Base-by-base conservation (phyloP, 2,888 invertebrate species). In the Drosophila nigritarsus region DNA sequence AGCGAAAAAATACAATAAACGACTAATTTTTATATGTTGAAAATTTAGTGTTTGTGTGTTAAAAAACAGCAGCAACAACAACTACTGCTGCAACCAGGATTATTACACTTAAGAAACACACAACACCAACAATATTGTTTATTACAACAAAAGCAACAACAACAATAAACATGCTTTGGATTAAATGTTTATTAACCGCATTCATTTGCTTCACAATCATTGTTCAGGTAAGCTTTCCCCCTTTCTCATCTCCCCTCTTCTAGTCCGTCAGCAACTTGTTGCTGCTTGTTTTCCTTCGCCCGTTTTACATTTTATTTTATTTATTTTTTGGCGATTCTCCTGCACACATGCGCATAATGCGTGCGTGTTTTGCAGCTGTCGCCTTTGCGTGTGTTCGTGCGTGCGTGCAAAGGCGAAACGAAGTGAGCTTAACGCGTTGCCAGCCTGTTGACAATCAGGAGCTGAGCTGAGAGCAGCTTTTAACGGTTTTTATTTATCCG, bases 161-260 rank as follows among this genome's bases (percentile, higher is more conserved):
- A 73, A 68, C 51, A 78, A 76, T 83, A 91, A 93, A 89, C 88
- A 93, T 93, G 93, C 90, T 92, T 92, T 92, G 93, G 93, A 93
- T 93, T 92, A 93, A 92, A 90, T 87, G 92, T 91, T 90, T 91
- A 89, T 87, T 92, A 88, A 90, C 90, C 82, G 92, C 92, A 90
- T 92, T 92, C 83, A 90, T 92, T 89, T 92, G 91, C 87, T 87
- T 91, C 78, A 87, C 91, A 90, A 90, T 92, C 75, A 90, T 92
- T 79, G 88, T 92, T 81, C 92, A 92, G 93, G 93, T 93, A 86
- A 92, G 92, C 83, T 58, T 48, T 58, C 20, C 40, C 54, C 92
- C 82, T 49, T 49, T 53, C 24, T 36, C 15, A 62, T 40, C 20
- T 48, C 15, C 29, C 18, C 11, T 55, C 27, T 34, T 13, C 13